Evolutionary conservation across 1,140 invertebrate genomes (phyloP).

Genomic region (Cotesia vestalis): DNA sequence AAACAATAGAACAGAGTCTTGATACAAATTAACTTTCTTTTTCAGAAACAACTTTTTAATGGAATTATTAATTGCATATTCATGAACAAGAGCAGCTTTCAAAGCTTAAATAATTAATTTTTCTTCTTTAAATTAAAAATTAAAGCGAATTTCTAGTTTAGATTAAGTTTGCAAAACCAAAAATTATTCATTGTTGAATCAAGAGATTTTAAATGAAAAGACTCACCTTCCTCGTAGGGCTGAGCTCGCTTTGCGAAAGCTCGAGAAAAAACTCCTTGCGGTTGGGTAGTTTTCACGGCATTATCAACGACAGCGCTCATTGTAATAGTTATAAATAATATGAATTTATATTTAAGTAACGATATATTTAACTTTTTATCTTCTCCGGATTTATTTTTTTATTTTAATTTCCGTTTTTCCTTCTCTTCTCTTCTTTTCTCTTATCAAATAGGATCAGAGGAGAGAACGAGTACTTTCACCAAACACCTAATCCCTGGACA

Average conservation of each 20-base stretch:
- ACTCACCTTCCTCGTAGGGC: constrained; percentile 62
- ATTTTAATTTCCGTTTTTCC: too few species aligned
- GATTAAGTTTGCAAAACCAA: too few species aligned
- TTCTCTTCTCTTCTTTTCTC: neutral
- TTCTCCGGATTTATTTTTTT: neutral
- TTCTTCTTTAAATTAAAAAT: too few species aligned
- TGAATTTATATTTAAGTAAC: constrained; percentile 2
- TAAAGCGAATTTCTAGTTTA: too few species aligned
- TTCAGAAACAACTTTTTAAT: too few species aligned
- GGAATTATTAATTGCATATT: too few species aligned
- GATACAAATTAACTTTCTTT: too few species aligned
- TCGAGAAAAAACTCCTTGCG: constrained; percentile 58
- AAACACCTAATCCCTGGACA: constrained; percentile 23
- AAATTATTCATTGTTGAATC: constrained; percentile 3
- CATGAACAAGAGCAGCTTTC: too few species aligned
- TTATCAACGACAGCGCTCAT: constrained; percentile 60
- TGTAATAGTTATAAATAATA: constrained; percentile 33
- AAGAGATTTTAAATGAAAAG: constrained; percentile 32
- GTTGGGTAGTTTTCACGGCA: constrained; percentile 55
- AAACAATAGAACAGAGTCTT: too few species aligned
- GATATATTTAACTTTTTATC: constrained; percentile 18
- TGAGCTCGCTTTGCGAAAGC: constrained; percentile 60
- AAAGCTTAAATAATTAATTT: too few species aligned
- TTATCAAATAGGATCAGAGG: neutral
- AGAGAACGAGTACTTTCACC: constrained; percentile 15